A percentile compares a stretch with the other conserved stretches of the same genome.
phyloP scores from a whole-genome alignment of 2,113 vertebrate genomes.

The Phyllostomus hastatus region DNA sequence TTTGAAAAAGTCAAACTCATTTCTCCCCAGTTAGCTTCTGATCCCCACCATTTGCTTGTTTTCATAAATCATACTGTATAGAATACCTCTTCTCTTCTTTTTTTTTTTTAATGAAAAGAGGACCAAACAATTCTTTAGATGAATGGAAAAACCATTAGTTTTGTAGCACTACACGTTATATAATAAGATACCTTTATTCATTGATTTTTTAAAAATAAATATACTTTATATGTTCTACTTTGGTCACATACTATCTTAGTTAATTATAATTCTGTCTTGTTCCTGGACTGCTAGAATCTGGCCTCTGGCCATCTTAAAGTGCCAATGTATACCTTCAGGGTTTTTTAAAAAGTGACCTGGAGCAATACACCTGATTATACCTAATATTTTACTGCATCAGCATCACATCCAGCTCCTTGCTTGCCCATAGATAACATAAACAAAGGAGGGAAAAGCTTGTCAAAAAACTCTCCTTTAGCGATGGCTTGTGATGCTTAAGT shows the following conservation, averaged over 20 bases:
- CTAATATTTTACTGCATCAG: conserved; percentile 38
- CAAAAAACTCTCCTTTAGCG: conserved; percentile 59
- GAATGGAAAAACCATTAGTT: conserved; percentile 43
- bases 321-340: conserved; percentile 68
- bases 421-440: conserved; percentile 36
- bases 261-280: conserved; percentile 64
- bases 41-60: not conserved
- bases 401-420: conserved; percentile 56
- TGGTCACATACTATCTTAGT: conserved; percentile 60
- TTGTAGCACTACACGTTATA: conserved; percentile 54
- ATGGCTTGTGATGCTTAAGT: conserved; percentile 50
- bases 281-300: conserved; percentile 73
- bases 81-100: not conserved
- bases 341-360: conserved; percentile 60
- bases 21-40: not conserved
- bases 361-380: conserved; percentile 39
- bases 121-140: conserved; percentile 73
- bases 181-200: conserved; percentile 64
- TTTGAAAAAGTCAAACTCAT: conserved; percentile 47
- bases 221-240: conserved; percentile 62
- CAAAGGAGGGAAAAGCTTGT: conserved; percentile 37
- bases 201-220: conserved; percentile 44
- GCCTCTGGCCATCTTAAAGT: conserved; percentile 60
- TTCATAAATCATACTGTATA: conserved; percentile 6
- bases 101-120: conserved; percentile 55